These are phyloP conservation scores for Cavia porcellus DNA, from an alignment of 2,113 vertebrate species.

Conservation along the genomic window DNA sequence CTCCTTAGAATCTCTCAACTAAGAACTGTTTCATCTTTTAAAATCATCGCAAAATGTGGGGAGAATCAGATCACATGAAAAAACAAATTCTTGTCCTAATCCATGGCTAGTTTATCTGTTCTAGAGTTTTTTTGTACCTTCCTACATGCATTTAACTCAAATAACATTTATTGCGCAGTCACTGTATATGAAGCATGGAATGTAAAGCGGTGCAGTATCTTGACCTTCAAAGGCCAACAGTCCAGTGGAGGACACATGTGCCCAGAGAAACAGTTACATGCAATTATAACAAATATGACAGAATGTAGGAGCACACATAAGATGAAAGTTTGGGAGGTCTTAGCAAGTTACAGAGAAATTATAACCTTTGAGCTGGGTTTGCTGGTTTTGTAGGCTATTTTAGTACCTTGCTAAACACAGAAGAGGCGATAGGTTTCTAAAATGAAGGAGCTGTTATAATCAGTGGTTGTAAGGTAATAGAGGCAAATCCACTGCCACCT, in stretches of 20 bases:
- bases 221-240: not conserved
- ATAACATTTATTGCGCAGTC: not conserved
- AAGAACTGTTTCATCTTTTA: not conserved
- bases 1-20: not conserved
- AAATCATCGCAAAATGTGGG: not conserved
- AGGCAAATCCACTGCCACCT: no score
- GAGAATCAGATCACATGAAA: not conserved
- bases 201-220: not conserved
- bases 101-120: not conserved
- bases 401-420: not conserved
- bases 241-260: not conserved
- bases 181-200: not conserved
- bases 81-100: not conserved
- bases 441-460: not conserved
- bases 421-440: not conserved
- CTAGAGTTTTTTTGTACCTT: not conserved
- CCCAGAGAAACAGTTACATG: not conserved
- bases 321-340: not conserved
- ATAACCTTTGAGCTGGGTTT: not conserved
- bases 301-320: not conserved
- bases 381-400: not conserved
- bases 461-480: no score
- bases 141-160: not conserved
- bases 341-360: not conserved
- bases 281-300: not conserved